These are phyloP conservation scores for Aphidius colemani DNA, from an alignment of 2,888 invertebrate genomes.

Conservation along the genomic window DNA sequence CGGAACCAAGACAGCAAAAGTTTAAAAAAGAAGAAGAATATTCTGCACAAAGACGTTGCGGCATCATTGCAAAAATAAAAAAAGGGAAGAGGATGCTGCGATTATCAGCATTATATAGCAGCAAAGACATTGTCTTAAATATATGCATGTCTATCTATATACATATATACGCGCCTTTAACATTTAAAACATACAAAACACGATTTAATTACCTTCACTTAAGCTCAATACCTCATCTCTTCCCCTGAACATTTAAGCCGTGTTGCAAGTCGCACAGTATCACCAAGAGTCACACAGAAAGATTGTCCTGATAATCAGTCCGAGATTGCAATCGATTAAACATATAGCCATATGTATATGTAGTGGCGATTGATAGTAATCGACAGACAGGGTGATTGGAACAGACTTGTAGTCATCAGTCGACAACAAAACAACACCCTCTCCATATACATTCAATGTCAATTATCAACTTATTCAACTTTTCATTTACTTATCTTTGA, in stretches of 20 bases:
- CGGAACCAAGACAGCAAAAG: too few relatives aligned
- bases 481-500: not conserved
- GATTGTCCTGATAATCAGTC: constrained; percentile 27
- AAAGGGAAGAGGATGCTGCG: too few relatives aligned
- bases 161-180: too few relatives aligned
- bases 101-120: too few relatives aligned
- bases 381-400: constrained; percentile 35
- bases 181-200: constrained; percentile 25
- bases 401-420: constrained; percentile 11
- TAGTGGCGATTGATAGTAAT: constrained; percentile 33
- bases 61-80: too few relatives aligned
- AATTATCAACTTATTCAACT: not conserved
- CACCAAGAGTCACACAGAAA: constrained; percentile 29
- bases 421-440: constrained; percentile 12
- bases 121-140: too few relatives aligned
- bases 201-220: constrained; percentile 47
- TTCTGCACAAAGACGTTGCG: too few relatives aligned
- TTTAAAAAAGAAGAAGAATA: too few relatives aligned
- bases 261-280: constrained; percentile 29
- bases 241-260: constrained; percentile 26
- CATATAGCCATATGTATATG: constrained; percentile 6
- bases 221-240: not conserved
- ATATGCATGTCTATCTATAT: too few relatives aligned
- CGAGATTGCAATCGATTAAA: too few relatives aligned
- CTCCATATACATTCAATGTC: not conserved